Percentiles rank a stretch among this genome's conserved stretches.
Conservation (phyloP, 2,888 invertebrate genomes). For the Sphaerophoria rueppellii region DNA sequence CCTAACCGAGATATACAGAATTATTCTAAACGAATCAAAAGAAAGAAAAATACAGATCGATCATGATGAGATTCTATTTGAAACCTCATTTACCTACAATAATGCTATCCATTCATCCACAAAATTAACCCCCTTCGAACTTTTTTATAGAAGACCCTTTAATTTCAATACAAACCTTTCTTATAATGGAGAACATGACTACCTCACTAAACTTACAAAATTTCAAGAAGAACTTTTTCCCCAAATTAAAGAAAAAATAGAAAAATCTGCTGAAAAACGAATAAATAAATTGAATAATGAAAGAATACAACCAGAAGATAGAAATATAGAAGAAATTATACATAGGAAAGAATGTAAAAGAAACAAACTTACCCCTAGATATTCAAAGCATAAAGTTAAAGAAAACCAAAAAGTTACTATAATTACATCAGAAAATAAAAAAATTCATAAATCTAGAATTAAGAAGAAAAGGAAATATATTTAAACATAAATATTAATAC, state of each 20-base stretch:
- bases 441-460: conserved; percentile 1
- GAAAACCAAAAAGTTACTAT: not conserved
- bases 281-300: conserved; percentile 27
- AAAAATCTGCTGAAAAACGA: conserved; percentile 9
- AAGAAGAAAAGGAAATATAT: conserved; percentile 7
- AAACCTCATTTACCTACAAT: conserved; percentile 54
- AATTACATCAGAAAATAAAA: not conserved
- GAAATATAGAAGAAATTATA: conserved; percentile 25
- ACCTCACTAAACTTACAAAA: conserved; percentile 18
- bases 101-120: conserved; percentile 53
- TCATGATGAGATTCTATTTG: conserved; percentile 48
- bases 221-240: conserved; percentile 31
- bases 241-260: conserved; percentile 10
- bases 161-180: conserved; percentile 13
- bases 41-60: too few relatives aligned
- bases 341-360: conserved; percentile 27
- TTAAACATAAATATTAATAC: too few relatives aligned
- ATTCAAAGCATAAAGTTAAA: conserved; percentile 5
- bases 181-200: conserved; percentile 7
- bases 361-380: conserved; percentile 25
- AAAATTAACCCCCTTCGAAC: conserved; percentile 42
- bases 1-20: conserved; percentile 43
- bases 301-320: conserved; percentile 10
- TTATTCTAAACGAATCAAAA: conserved; percentile 31
- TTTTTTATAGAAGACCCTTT: conserved; percentile 37